phyloP scores from a whole-genome alignment of 2,113 vertebrate genomes.

The Sminthopsis crassicaudata region DNA sequence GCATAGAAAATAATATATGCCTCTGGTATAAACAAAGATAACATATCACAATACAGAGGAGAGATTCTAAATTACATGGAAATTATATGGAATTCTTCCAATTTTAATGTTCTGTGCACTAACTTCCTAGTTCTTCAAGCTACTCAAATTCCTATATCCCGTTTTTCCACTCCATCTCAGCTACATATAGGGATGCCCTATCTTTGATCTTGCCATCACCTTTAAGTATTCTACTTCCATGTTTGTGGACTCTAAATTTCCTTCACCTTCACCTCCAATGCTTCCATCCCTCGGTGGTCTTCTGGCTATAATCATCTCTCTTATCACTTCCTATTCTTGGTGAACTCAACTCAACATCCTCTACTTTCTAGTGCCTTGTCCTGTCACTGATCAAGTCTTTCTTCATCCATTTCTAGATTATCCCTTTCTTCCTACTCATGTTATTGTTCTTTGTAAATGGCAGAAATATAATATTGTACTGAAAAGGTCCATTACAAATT shows the following conservation, averaged over 20 bases:
- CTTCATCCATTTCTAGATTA: neutral
- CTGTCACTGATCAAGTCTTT: neutral
- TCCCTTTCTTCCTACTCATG: neutral
- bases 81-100: neutral
- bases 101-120: neutral
- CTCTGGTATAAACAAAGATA: neutral
- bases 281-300: neutral
- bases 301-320: neutral
- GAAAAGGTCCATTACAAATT: neutral
- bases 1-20: neutral
- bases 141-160: neutral
- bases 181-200: neutral
- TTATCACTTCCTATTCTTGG: neutral
- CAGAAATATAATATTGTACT: neutral
- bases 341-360: neutral
- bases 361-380: neutral
- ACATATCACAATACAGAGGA: neutral
- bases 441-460: neutral
- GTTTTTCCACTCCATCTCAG: neutral
- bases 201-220: neutral
- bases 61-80: neutral
- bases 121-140: neutral
- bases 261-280: neutral
- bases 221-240: neutral
- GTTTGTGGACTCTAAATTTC: neutral